Base-by-base conservation (phyloP, 2,797 vertebrate species). In the Argentina silus region DNA sequence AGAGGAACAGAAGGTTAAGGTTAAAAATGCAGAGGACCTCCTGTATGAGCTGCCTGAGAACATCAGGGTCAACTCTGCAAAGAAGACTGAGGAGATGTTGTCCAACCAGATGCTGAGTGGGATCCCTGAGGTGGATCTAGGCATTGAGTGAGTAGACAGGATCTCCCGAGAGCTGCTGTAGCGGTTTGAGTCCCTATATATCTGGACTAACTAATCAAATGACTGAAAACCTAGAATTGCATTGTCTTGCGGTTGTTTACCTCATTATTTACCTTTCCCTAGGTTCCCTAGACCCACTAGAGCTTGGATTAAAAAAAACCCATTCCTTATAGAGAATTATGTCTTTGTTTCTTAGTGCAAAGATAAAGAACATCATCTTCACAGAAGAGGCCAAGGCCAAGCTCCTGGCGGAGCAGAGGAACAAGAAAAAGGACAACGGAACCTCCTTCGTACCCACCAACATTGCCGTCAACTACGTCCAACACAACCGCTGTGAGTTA, bases 91-190 rank as follows among this genome's bases (percentile, higher is more conserved):
- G 83, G 97, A 99, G 88, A 99, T 99, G 97, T 91, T 99, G 55
- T 99, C 98, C 87, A 99, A 99, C 91, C 98, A 99, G 92, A 99
- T 99, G 98, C 92, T 99, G 72, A 99, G 97, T 0, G 98, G 98
- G 60, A 99, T 99, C 84, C 98, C 98, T 0, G 98, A 99, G 83
- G 98, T 99, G 64, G 98, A 98, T 84, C 93, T 99, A 0, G 98
- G 97, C 66, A 98, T 99, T 0, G 98, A 99, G 98, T 99, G 87
- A 0, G 96, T 89, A 53, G 6, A 60, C 0, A 74, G 63, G 21
- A 53, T 9, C 73, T 53, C 51, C 51, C 6, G 12, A 11, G 7
- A 6, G 51, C 17, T 53, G 15, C 51, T 53, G 15, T n/a, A 53
- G 51, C 51, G 15, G 51, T 48, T 9, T 6, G 9, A 48, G 47